A percentile compares a stretch with the other conserved stretches of the same genome.
phyloP scores from a whole-genome alignment of 2,797 vertebrate species.

The Pipistrellus kuhlii region DNA sequence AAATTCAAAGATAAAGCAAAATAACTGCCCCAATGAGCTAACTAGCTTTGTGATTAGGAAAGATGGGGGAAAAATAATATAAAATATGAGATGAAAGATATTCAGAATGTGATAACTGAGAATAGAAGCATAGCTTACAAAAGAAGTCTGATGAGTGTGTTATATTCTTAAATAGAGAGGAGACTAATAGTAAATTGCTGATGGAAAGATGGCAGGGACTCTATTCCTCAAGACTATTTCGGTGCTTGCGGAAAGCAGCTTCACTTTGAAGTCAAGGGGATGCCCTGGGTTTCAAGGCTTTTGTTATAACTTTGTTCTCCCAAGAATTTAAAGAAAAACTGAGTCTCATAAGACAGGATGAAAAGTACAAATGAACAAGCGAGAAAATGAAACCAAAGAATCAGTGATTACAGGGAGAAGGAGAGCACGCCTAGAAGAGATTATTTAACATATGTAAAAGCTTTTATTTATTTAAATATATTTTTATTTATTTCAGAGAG shows the following conservation, averaged over 20 bases:
- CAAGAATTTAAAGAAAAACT: neutral
- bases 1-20: conserved; percentile 36
- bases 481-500: too few species aligned
- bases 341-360: neutral
- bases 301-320: neutral
- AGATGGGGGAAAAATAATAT: neutral
- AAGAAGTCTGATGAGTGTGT: neutral
- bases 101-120: neutral
- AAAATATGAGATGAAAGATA: neutral
- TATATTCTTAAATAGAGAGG: neutral
- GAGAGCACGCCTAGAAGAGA: neutral
- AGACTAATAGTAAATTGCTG: neutral
- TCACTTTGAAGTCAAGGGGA: neutral
- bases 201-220: neutral
- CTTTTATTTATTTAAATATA: neutral
- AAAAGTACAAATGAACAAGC: neutral
- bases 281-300: neutral
- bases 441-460: neutral
- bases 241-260: neutral
- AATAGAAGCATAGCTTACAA: neutral
- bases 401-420: neutral
- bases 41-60: neutral
- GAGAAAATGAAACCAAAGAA: conserved; percentile 45
- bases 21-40: neutral
- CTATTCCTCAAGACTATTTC: neutral